Percentiles rank a stretch among this genome's conserved stretches.
These are phyloP conservation scores for Luperina nickerlii DNA, from an alignment of 2,888 invertebrate genomes.

Conservation along the genomic window DNA sequence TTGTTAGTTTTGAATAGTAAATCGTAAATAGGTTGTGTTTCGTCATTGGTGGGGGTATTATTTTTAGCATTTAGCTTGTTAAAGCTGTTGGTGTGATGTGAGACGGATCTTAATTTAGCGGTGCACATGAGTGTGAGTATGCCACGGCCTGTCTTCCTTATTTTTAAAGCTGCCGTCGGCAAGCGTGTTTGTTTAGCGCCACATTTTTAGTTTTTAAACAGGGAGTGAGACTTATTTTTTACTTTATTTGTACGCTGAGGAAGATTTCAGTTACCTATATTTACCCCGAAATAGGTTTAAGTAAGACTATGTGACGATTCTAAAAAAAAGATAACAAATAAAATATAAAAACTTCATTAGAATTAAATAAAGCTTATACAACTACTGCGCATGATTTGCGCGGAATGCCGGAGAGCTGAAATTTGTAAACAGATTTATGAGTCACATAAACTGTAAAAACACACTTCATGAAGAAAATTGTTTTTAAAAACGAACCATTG, in stretches of 20 bases:
- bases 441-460: slow-evolving; percentile 34
- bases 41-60: slow-evolving; percentile 83
- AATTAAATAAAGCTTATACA: slow-evolving; percentile 19
- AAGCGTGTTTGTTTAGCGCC: slow-evolving; percentile 64
- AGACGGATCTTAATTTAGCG: slow-evolving; percentile 88
- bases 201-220: slow-evolving; percentile 51
- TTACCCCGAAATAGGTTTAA: background rate
- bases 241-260: background rate
- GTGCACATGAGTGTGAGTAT: slow-evolving; percentile 86
- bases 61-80: slow-evolving; percentile 89
- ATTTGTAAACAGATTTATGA: slow-evolving; percentile 55
- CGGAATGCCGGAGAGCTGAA: slow-evolving; percentile 31
- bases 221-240: background rate
- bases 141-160: slow-evolving; percentile 83
- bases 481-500: slow-evolving; percentile 11
- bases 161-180: slow-evolving; percentile 75
- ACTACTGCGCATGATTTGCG: slow-evolving; percentile 45
- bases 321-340: background rate
- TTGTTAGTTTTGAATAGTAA: slow-evolving; percentile 59
- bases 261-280: background rate
- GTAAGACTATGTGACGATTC: background rate
- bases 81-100: slow-evolving; percentile 86
- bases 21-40: slow-evolving; percentile 85
- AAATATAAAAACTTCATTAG: background rate
- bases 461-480: slow-evolving; percentile 22